Evolutionary conservation across 2,113 vertebrate genomes (phyloP), one percentile per base, ranked within the genome.

Genomic region (Mormyrus lacerda): DNA sequence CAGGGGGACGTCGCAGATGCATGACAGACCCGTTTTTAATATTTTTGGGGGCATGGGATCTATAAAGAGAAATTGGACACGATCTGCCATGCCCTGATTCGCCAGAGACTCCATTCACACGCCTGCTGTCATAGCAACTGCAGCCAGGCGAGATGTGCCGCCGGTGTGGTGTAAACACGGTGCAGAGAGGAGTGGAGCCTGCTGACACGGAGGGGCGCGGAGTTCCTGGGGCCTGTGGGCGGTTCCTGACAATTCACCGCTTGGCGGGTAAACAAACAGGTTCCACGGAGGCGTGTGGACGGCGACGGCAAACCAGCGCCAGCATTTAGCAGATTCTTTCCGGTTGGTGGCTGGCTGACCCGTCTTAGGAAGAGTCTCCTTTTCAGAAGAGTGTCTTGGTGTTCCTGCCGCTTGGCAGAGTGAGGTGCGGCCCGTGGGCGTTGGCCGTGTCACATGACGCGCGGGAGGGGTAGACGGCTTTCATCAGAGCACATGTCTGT

Each of bases 41-140:
- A 21, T 50, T 50, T 51, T 15, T 51, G 6, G 13, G 19, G 9
- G 39, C 50, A 45, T 27, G 51, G 88, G 48, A 27, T 61, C 10
- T 53, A 84, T 83, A 83, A 85, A 83, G 50, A 61, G 47, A 82
- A 61, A 42, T 61, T n/a, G 3, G n/a, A 9, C 88, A 85, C 50
- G 50, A 48, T 61, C 51, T 55, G 35, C 42, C 39, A 73, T 69
- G 69, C 88, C 85, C 93, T 91, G 90, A 87, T 9, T 89, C 91
- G 91, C 76, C 53, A 21, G 31, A 89, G 91, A 76, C 76, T 61
- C 61, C 88, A 91, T 90, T 89, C 51, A 15, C 24, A 87, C 89
- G 90, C 86, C 58, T 88, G 93, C 92, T 58, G 91, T 92, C 94
- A 95, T 95, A 90, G 95, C 91, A 95, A 95, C 94, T 24, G 19